Base-by-base conservation (phyloP, 2,797 vertebrate genomes). In the Mergus octosetaceus region DNA sequence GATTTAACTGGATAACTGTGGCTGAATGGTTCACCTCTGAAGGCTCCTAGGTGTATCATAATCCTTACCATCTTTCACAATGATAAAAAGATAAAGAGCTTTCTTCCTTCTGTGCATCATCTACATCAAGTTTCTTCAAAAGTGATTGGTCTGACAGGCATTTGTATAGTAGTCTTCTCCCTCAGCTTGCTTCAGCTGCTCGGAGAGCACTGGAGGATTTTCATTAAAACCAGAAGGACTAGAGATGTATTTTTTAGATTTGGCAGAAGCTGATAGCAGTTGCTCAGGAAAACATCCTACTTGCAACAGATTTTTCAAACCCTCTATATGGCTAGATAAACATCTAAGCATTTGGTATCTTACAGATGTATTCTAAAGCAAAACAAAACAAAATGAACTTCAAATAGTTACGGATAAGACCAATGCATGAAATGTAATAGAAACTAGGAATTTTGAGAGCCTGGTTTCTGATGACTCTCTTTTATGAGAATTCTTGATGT, bases 301-400 rank as follows among this genome's bases (percentile, higher is more conserved):
- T 91, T 94, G 41, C 76, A 94, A 82, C 85, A 90, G 83, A 71
- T 96, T 96, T 95, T 96, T 87, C 47, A 89, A 85, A 54, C 49
- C 47, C 57, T 91, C 5, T 94, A 54, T 90, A 61, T 77, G 77
- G 36, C 77, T 90, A 70, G 28, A 86, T 93, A 94, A 94, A 91
- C 64, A 76, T 76, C 66, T 91, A 88, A 91, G 64, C 71, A 68
- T 88, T 93, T 85, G n/a, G 68, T 76, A 64, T 75, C 56, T 93
- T 91, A 45, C 21, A 32, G 5, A 76, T 85, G 47, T 84, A 79
- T 93, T 90, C 39, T 84, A 82, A 95, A 86, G 74, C 58, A 93
- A 92, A 94, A 2, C 43, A 90, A 90, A 89, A 25, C 49, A 85
- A 58, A 57, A 81, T 32, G 20, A 85, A 80, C 58, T 92, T 89